These are phyloP conservation scores for Felis catus DNA, from an alignment of 2,113 vertebrate species.

Conservation along the genomic window DNA sequence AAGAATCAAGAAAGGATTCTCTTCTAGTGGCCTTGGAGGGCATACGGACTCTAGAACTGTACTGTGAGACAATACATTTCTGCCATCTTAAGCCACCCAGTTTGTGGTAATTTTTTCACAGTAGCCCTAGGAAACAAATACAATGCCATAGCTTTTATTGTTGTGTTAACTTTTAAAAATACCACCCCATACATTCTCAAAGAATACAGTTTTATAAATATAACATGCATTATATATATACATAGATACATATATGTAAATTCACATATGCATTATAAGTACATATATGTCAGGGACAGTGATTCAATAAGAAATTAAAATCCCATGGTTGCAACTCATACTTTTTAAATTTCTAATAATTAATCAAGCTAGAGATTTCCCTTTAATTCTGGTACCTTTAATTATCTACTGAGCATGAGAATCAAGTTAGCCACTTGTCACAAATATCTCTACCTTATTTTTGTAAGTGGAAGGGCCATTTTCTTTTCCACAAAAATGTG, in stretches of 20 bases:
- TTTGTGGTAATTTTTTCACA: not conserved
- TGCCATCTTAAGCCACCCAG: not conserved
- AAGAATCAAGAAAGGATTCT: not conserved
- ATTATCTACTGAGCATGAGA: not conserved
- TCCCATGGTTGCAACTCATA: not conserved
- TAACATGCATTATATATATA: not conserved
- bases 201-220: not conserved
- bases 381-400: not conserved
- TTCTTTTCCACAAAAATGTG: not conserved
- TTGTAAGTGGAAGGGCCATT: not conserved
- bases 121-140: not conserved
- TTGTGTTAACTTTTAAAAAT: not conserved
- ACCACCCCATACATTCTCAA: not conserved
- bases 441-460: not conserved
- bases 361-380: not conserved
- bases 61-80: not conserved
- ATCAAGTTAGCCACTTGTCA: not conserved
- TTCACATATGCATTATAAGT: not conserved
- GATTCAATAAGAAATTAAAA: not conserved
- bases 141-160: not conserved
- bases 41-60: not conserved
- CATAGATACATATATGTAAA: not conserved
- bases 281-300: not conserved
- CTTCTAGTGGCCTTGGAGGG: not conserved
- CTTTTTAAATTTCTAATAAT: not conserved